Conservation (phyloP, 92 coral and sea anemone species). For the Parazoanthus atlanticus region DNA sequence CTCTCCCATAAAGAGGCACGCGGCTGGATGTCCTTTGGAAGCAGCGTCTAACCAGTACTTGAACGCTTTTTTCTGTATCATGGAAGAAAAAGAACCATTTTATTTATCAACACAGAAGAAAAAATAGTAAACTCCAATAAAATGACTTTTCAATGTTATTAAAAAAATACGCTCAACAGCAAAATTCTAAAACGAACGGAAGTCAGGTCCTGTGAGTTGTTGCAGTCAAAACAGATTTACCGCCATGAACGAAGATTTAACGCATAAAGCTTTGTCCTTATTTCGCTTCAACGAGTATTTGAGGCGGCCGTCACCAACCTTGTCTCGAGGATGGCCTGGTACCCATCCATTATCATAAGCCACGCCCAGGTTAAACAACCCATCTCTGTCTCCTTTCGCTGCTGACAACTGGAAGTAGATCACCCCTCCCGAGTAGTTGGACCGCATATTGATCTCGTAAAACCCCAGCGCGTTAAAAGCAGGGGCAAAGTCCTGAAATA, state of each 20-base stretch:
- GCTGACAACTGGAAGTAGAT: slow-evolving; percentile 81
- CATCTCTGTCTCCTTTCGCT: slow-evolving; percentile 88
- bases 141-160: too few relatives aligned
- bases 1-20: slow-evolving; percentile 86
- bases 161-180: too few relatives aligned
- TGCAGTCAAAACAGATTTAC: too few relatives aligned
- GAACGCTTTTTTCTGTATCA: slow-evolving; percentile 65
- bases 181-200: too few relatives aligned
- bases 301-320: slow-evolving; percentile 46
- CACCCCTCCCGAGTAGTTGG: slow-evolving; percentile 85
- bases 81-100: not conserved
- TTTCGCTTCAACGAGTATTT: too few relatives aligned
- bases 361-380: slow-evolving; percentile 84
- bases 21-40: slow-evolving; percentile 89
- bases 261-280: too few relatives aligned
- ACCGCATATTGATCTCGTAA: slow-evolving; percentile 82
- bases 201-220: too few relatives aligned
- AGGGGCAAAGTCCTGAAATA: slow-evolving; percentile 76
- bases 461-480: slow-evolving; percentile 95
- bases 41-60: slow-evolving; percentile 89
- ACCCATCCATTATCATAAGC: slow-evolving; percentile 90
- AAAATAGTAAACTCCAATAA: too few relatives aligned
- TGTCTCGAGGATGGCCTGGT: slow-evolving; percentile 69
- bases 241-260: too few relatives aligned
- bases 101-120: not conserved